A percentile compares a stretch with the other conserved stretches of the same genome.
Conservation (phyloP, 2,113 vertebrate species). For the Calidris pygmaea region DNA sequence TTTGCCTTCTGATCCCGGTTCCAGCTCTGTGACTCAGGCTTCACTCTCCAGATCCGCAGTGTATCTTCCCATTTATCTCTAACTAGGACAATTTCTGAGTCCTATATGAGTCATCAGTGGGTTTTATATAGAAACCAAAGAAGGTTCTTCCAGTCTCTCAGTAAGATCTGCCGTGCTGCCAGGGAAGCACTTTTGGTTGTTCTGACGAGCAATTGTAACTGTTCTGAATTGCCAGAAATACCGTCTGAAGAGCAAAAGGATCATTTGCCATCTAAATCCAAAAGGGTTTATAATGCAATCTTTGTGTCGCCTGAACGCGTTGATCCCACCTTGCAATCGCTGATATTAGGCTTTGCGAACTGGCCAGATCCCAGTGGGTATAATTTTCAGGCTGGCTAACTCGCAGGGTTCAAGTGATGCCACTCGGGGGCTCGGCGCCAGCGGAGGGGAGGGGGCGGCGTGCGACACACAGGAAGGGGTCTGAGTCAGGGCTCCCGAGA, state of each 20-base stretch:
- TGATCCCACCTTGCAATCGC: constrained; percentile 51
- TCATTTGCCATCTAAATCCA: constrained; percentile 42
- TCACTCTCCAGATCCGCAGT: constrained; percentile 47
- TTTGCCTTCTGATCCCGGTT: constrained; percentile 35
- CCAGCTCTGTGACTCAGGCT: constrained; percentile 58
- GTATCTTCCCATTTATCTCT: constrained; percentile 63
- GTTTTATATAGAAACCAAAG: constrained; percentile 73
- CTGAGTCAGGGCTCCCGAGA: constrained; percentile 53
- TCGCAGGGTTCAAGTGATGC: constrained; percentile 44
- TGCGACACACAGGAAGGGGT: constrained; percentile 34
- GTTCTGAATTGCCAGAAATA: constrained; percentile 63
- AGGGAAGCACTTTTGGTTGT: constrained; percentile 70
- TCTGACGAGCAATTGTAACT: constrained; percentile 65
- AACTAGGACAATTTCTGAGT: constrained; percentile 69
- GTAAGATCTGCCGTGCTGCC: constrained; percentile 66
- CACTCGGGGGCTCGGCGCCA: constrained; percentile 30
- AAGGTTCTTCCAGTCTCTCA: constrained; percentile 73
- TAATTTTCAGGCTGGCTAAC: constrained; percentile 65
- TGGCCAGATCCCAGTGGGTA: constrained; percentile 54
- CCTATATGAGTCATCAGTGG: constrained; percentile 66
- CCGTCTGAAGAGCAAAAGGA: constrained; percentile 59
- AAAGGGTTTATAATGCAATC: constrained; percentile 40
- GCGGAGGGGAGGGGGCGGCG: neutral
- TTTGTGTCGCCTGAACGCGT: neutral
- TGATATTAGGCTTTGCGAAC: constrained; percentile 53